Base-by-base conservation (phyloP, 2,113 vertebrate species). In the Pelvicachromis taeniatus region DNA sequence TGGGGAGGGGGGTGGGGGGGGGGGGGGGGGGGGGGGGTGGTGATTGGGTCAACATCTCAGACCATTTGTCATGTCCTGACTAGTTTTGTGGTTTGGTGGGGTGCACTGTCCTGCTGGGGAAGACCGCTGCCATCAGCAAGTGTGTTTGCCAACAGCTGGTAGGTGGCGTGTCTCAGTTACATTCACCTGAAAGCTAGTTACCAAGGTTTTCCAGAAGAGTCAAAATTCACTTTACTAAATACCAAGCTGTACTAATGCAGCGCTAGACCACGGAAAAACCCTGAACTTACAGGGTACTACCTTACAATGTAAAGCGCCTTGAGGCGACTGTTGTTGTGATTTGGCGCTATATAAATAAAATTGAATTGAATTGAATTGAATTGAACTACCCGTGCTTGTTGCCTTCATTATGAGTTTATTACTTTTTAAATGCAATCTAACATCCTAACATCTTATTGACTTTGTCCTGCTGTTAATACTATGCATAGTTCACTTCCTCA, bases 31-130 rank as follows among this genome's bases (percentile, higher is more conserved):
- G 33, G 19, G 59, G 38, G 33, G n/a, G 13, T 63, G 33, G 19
- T 0, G 59, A 35, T 10, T 6, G 10, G 19, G 9, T 6, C 58
- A 35, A 61, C 58, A 11, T 63, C 59, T 35, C 10, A 0, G 0
- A 7, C 33, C 11, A 0, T 68, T 40, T 42, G 61, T 68, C 35
- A 23, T 23, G n/a, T 68, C 35, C n/a, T 40, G n/a, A 68, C n/a
- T 68, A 40, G 35, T 21, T 40, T 23, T 65, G 33, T 38, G 19
- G 33, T 38, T 4, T 38, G 59, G n/a, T 68, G n/a, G n/a, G n/a
- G 33, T 0, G 33, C 61, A 23, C 19, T 68, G n/a, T 23, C 61
- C 61, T 59, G 1, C 11, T 65, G 35, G 1, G 21, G 7, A 16
- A 26, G 4, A 31, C 55, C 13, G 26, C 55, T 29, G 55, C 4